Evolutionary conservation across 2,797 vertebrate genomes (phyloP).

Genomic region (Manis crassicaudata): DNA sequence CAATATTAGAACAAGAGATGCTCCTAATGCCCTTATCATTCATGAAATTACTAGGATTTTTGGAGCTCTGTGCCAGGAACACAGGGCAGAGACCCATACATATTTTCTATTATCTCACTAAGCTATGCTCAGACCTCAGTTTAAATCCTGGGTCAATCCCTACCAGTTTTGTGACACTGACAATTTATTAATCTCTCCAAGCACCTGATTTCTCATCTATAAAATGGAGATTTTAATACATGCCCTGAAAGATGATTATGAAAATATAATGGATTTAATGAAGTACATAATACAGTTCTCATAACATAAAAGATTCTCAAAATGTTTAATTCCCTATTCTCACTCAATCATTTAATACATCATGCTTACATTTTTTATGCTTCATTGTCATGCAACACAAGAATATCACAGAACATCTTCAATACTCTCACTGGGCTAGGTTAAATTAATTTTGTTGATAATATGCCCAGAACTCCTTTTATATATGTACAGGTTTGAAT

Average conservation of each 20-base stretch:
- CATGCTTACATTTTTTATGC: neutral
- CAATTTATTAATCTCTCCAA: conserved; percentile 3
- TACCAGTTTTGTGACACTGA: neutral
- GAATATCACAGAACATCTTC: neutral
- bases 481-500: neutral
- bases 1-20: neutral
- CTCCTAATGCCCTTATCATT: neutral
- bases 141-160: neutral
- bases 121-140: neutral
- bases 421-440: neutral
- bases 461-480: neutral
- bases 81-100: neutral
- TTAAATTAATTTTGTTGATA: neutral
- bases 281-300: neutral
- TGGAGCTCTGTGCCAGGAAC: neutral
- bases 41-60: neutral
- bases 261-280: neutral
- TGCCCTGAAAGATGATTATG: neutral
- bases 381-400: neutral
- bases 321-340: neutral
- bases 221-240: neutral
- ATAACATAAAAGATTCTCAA: neutral
- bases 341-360: neutral
- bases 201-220: neutral
- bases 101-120: neutral